Evolutionary conservation across 1,140 invertebrate species (phyloP).

Genomic region (Drosophila ficusphila): DNA sequence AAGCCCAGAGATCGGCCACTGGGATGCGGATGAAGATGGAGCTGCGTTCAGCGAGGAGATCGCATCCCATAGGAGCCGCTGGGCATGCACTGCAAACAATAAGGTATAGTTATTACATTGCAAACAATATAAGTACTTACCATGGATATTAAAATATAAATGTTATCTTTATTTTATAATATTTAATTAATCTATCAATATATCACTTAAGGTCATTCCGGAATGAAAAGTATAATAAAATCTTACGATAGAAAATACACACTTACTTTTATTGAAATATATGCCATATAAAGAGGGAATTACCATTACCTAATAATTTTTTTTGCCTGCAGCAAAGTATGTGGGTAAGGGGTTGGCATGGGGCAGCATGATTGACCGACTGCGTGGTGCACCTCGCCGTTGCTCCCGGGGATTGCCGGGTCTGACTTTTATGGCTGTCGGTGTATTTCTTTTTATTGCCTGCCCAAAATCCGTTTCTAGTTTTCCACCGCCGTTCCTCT

Average conservation of each 20-base stretch:
- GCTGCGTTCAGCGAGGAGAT: slow-evolving; percentile 7
- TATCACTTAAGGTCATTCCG: too few relatives aligned
- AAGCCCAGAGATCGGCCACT: slow-evolving; percentile 49
- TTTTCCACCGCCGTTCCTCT: slow-evolving; percentile 45
- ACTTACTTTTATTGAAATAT: too few relatives aligned
- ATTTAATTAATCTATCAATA: too few relatives aligned
- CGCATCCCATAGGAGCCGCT: slow-evolving; percentile 20
- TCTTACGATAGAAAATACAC: too few relatives aligned
- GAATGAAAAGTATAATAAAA: too few relatives aligned
- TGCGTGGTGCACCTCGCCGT: slow-evolving; percentile 56
- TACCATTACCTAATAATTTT: too few relatives aligned
- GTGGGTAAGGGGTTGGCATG: slow-evolving; percentile 11
- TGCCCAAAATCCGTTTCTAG: slow-evolving; percentile 66
- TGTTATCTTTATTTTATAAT: too few relatives aligned
- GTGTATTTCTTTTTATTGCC: slow-evolving; percentile 76
- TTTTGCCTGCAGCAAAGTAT: background rate
- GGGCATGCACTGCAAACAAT: slow-evolving; percentile 8
- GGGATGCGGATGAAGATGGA: slow-evolving; percentile 35
- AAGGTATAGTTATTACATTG: too few relatives aligned
- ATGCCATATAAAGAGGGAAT: too few relatives aligned
- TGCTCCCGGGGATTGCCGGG: slow-evolving; percentile 75
- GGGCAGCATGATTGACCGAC: slow-evolving; percentile 69
- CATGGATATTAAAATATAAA: too few relatives aligned
- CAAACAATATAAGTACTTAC: background rate
- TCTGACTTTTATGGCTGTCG: slow-evolving; percentile 79